Evolutionary conservation across 2,888 invertebrate genomes (phyloP).

Genomic region (Mythimna pallens): DNA sequence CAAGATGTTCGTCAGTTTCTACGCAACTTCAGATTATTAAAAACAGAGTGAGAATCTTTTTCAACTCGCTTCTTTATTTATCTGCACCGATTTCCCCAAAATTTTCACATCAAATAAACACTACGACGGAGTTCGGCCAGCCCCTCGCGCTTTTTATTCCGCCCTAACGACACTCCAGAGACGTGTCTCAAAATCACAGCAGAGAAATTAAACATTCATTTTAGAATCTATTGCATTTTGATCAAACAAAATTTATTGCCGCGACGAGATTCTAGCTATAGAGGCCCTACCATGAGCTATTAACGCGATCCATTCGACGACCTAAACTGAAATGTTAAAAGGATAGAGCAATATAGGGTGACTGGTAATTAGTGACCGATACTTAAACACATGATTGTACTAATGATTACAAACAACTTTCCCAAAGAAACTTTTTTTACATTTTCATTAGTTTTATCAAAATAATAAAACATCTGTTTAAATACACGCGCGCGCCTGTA

Average conservation of each 20-base stretch:
- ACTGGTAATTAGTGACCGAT: too few relatives aligned
- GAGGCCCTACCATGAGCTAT: too few relatives aligned
- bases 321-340: too few relatives aligned
- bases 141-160: constrained; percentile 6
- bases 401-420: too few relatives aligned
- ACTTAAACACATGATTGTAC: too few relatives aligned
- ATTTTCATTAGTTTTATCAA: too few relatives aligned
- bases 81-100: not conserved
- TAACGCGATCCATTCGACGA: too few relatives aligned
- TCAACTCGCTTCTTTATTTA: not conserved
- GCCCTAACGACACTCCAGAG: constrained; percentile 20
- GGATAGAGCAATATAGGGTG: too few relatives aligned
- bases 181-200: constrained; percentile 40
- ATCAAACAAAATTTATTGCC: constrained; percentile 46
- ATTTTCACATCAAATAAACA: constrained; percentile 21
- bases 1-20: not conserved
- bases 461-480: too few relatives aligned
- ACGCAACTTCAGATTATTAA: not conserved
- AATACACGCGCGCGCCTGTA: too few relatives aligned
- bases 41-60: not conserved
- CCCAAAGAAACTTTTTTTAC: too few relatives aligned
- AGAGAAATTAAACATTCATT: constrained; percentile 43
- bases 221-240: constrained; percentile 43
- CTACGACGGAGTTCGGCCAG: not conserved
- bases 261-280: constrained; percentile 23